Evolutionary conservation across 2,797 vertebrate species (phyloP).

Genomic region (Denticeps clupeoides): DNA sequence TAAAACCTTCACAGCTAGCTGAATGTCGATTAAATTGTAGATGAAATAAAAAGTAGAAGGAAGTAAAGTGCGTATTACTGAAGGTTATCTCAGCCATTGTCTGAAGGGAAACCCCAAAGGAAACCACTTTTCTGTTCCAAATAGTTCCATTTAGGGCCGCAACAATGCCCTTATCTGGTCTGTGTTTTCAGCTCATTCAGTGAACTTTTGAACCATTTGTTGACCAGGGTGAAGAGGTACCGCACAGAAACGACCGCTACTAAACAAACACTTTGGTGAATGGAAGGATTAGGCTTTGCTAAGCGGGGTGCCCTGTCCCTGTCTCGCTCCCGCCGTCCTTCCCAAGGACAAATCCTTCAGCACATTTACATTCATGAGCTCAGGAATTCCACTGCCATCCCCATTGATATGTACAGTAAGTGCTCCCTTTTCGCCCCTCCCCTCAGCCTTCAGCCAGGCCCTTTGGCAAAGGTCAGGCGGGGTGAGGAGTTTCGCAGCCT

Average conservation of each 20-base stretch:
- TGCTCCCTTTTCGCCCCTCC: too few species aligned
- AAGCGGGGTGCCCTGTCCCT: slow-evolving; percentile 53
- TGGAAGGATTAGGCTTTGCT: slow-evolving; percentile 66
- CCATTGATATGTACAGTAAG: background rate
- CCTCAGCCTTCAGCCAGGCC: too few species aligned
- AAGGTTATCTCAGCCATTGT: too few species aligned
- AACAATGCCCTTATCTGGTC: slow-evolving; percentile 41
- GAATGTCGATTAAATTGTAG: too few species aligned
- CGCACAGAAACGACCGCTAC: slow-evolving; percentile 59
- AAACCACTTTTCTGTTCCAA: background rate
- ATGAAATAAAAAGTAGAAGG: too few species aligned
- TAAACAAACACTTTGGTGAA: slow-evolving; percentile 52
- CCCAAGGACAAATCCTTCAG: slow-evolving; percentile 12
- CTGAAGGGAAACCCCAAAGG: background rate
- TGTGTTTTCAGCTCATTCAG: slow-evolving; percentile 35
- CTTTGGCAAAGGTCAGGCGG: too few species aligned
- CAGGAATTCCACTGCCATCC: background rate
- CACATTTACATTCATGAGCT: slow-evolving; percentile 3
- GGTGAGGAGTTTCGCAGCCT: too few species aligned
- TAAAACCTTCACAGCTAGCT: too few species aligned
- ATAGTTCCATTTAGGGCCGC: slow-evolving; percentile 4
- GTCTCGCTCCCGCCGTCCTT: slow-evolving; percentile 20
- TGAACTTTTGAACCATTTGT: slow-evolving; percentile 66
- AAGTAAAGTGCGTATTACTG: too few species aligned
- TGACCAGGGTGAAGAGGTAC: slow-evolving; percentile 53